Percentiles rank a stretch among this genome's conserved stretches.
These are phyloP conservation scores for Acanthurus leucopareius DNA, from an alignment of 2,797 vertebrate species.

Conservation along the genomic window DNA sequence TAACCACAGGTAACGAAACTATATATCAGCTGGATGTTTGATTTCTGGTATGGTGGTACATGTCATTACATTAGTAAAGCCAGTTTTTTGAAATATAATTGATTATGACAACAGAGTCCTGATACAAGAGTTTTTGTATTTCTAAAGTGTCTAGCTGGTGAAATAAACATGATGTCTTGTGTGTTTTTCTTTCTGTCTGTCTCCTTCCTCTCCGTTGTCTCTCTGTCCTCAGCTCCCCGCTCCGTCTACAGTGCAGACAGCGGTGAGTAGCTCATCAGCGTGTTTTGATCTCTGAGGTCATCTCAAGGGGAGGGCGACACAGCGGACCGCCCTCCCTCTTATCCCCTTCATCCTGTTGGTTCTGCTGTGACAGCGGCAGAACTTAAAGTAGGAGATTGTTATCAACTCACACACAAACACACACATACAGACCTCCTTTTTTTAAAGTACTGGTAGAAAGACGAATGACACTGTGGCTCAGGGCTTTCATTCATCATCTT, in stretches of 20 bases:
- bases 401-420: conserved; percentile 27
- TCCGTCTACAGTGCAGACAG: conserved; percentile 91
- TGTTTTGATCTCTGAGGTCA: conserved; percentile 60
- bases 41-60: too few species aligned
- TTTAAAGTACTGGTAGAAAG: conserved; percentile 45
- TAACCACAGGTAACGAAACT: too few species aligned
- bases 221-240: conserved; percentile 87
- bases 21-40: too few species aligned
- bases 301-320: conserved; percentile 25
- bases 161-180: not conserved
- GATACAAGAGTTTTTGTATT: not conserved
- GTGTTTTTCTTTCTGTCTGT: conserved; percentile 1
- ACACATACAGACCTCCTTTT: conserved; percentile 1
- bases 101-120: not conserved
- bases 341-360: conserved; percentile 44
- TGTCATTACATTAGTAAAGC: not conserved
- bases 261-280: conserved; percentile 85
- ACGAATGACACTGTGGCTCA: conserved; percentile 33
- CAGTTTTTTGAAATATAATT: not conserved
- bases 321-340: conserved; percentile 8
- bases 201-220: conserved; percentile 9
- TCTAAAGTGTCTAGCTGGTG: not conserved
- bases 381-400: conserved; percentile 55
- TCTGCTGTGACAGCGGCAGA: conserved; percentile 42
- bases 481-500: conserved; percentile 39